Evolutionary conservation across 2,797 vertebrate species (phyloP), one percentile per base, ranked within the genome.

Genomic region (Argentina silus): DNA sequence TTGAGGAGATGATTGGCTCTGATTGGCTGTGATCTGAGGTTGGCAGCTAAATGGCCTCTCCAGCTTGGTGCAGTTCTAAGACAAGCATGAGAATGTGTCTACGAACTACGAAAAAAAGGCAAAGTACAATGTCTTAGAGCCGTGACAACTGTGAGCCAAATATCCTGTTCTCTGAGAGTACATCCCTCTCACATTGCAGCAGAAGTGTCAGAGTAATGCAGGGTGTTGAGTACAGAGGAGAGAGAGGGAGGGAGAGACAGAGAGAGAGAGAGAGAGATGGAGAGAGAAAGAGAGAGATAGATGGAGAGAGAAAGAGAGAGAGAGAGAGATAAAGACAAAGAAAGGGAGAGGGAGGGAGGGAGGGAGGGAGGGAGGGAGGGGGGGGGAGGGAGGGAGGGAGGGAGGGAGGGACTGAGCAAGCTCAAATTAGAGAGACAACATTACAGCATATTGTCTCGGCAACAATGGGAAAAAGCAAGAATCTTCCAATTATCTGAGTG

Each of bases 361-460:
- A 36, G 27, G 27, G 27, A 36, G 27, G 4, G 27, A 36, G 1
- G 27, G 27, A 36, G 27, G 27, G 69, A 79, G 66, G 78, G 62
- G 27, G 27, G 4, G 27, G 27, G 27, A 36, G 27, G 27, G 27
- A 36, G 27, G 27, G 27, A 36, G 27, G 4, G 27, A 36, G 1
- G 27, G 27, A 36, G 27, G 27, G 69, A 79, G 66, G 78, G 62
- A 81, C 82, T 79, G 74, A 85, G 80, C 5, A 76, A 68, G 80
- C 82, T 91, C 85, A 86, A 88, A 90, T 89, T 80, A 86, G 81
- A 83, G 27, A 36, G 83, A 79, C 71, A 84, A 83, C 83, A 81
- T 87, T 87, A 36, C 27, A 36, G 27, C 27, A 4, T 4, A 36
- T 36, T 36, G 2, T 36, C 27, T 36, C 79, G 76, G 78, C 73